A percentile compares a stretch with the other conserved stretches of the same genome.
phyloP scores from a whole-genome alignment of 2,888 invertebrate species.

The Resseliella maxima region DNA sequence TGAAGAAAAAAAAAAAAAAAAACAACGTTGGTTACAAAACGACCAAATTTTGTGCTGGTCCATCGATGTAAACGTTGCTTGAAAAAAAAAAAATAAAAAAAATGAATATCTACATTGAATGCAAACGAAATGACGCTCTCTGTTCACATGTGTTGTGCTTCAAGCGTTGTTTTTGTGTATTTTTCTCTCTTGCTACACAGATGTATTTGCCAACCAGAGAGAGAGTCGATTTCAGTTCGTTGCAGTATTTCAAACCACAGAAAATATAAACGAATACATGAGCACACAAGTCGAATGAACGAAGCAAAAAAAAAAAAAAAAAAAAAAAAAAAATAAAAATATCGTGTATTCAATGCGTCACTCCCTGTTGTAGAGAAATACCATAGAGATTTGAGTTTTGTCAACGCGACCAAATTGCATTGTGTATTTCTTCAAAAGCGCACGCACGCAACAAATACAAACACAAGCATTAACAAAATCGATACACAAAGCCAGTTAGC shows the following conservation, averaged over 20 bases:
- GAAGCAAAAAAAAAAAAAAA: no score
- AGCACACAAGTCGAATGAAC: no score
- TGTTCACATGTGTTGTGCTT: constrained; percentile 31
- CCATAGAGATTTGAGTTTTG: constrained; percentile 28
- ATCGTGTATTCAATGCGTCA: no score
- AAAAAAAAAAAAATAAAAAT: no score
- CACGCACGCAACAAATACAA: constrained; percentile 16
- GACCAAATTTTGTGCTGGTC: neutral
- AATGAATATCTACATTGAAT: no score
- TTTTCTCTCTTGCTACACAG: neutral
- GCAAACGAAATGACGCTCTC: constrained; percentile 39
- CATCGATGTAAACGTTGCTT: neutral
- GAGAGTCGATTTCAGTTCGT: neutral
- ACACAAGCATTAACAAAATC: neutral
- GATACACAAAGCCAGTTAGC: constrained; percentile 36
- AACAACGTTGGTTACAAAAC: neutral
- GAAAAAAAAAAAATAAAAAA: neutral
- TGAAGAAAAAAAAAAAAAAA: neutral
- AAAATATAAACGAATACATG: neutral
- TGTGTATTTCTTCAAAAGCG: neutral
- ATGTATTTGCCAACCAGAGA: constrained; percentile 20
- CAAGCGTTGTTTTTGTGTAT: neutral
- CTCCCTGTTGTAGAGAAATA: constrained; percentile 28
- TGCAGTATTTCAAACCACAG: constrained; percentile 35
- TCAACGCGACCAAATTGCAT: constrained; percentile 46